Base-by-base conservation (phyloP, 2,888 invertebrate species). In the Pediacus dermestoides region DNA sequence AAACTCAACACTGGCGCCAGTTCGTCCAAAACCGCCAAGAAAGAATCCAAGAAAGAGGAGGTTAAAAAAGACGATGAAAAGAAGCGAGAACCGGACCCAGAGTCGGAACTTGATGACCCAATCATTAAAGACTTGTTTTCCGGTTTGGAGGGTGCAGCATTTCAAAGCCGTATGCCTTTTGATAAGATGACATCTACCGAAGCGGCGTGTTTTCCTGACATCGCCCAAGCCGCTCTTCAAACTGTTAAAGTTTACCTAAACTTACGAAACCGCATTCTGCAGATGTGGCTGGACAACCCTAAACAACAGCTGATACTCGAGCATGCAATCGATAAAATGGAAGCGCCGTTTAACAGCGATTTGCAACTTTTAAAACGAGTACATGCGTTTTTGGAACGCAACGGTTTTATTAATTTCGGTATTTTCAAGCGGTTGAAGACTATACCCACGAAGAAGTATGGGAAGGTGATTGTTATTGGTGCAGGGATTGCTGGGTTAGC, bases 351-450 rank as follows among this genome's bases (percentile, higher is more conserved):
- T 61, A 94, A 95, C 67, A 91, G 89, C 61, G 95, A 97, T 70
- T 81, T 84, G 2, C 80, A 81, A 4, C 70, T 97, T 12, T 80
- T 94, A 1, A 78, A 82, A 62, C 78, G 95, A 49, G 80, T 91
- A 16, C 93, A 93, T 71, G 85, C 88, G 0, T 99, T 89, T 68
- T 74, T 99, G 21, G 92, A 96, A 61, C 78, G 99, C 27, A 92
- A 96, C 69, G 96, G 97, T 2, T 93, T 89, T 59, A 94, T 99
- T 46, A 99, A 99, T 72, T 97, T 92, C 74, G 99, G 99, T 0
- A 85, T 95, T 32, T 99, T 92, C 69, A 91, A 93, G 64, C 76
- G 91, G 21, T 31, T 88, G 2, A 87, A 87, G 61, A 82, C 87
- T 37, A 76, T 80, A 43, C 78, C 82, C 3, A 61, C 65, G 9